Evolutionary conservation across 2,888 invertebrate species (phyloP).

Genomic region (Drosophila cognata): DNA sequence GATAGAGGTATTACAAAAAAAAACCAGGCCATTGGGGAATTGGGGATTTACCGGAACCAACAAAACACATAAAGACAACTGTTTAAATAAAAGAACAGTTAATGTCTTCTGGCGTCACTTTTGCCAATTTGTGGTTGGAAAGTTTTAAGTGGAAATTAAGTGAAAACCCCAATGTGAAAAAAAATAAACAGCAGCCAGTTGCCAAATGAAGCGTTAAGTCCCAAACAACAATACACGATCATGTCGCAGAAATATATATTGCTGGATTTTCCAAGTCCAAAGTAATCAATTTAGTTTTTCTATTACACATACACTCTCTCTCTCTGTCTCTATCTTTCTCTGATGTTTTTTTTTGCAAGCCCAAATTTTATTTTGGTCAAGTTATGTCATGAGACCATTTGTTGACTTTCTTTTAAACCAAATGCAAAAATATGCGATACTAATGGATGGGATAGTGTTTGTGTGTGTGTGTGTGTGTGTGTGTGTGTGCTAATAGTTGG

Average conservation of each 20-base stretch:
- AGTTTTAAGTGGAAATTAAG: conserved; percentile 49
- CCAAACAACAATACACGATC: conserved; percentile 25
- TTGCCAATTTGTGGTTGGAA: conserved; percentile 24
- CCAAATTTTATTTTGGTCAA: conserved; percentile 20
- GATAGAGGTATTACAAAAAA: conserved; percentile 31
- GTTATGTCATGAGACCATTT: conserved; percentile 69
- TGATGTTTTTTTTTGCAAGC: conserved; percentile 1
- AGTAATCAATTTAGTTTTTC: conserved; percentile 47
- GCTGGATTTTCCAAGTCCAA: conserved; percentile 67
- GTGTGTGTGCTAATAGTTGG: conserved; percentile 8
- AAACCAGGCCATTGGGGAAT: conserved; percentile 55
- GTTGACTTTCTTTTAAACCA: conserved; percentile 73
- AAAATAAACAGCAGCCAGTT: conserved; percentile 38
- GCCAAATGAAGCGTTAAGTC: conserved; percentile 56
- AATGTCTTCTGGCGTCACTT: conserved; percentile 53
- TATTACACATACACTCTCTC: background rate
- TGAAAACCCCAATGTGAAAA: conserved; percentile 46
- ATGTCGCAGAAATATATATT: conserved; percentile 69
- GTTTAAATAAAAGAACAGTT: conserved; percentile 47
- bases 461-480: conserved; percentile 1
- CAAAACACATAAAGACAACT: conserved; percentile 42
- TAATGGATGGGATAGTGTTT: background rate
- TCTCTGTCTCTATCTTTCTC: background rate
- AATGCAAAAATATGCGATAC: conserved; percentile 60
- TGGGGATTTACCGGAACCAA: conserved; percentile 49